phyloP scores from a whole-genome alignment of 2,797 vertebrate species.

The Pempheris klunzingeri region DNA sequence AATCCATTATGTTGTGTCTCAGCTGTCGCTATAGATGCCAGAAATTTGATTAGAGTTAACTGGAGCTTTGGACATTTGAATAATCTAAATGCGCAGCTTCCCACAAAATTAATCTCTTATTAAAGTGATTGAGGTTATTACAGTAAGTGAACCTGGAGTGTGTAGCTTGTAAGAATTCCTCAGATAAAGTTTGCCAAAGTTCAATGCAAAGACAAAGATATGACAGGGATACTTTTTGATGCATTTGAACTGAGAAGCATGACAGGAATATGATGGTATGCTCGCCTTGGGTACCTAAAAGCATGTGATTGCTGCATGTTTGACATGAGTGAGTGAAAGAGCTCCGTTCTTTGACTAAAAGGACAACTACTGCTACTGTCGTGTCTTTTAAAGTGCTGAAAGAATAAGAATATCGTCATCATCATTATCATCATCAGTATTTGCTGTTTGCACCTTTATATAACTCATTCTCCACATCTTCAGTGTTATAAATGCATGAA shows the following conservation, averaged over 20 bases:
- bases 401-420: neutral
- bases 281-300: constrained; percentile 27
- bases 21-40: neutral
- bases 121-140: constrained; percentile 17
- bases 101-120: neutral
- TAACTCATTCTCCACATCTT: constrained; percentile 22
- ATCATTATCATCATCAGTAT: neutral
- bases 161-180: neutral
- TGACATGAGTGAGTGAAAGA: constrained; percentile 7
- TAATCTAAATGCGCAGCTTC: neutral
- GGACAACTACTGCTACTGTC: neutral
- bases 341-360: constrained; percentile 9
- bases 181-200: neutral
- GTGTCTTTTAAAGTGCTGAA: constrained; percentile 21
- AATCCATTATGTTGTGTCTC: neutral
- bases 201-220: neutral
- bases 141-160: neutral
- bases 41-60: neutral
- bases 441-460: neutral
- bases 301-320: constrained; percentile 6
- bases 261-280: neutral
- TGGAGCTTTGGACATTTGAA: neutral
- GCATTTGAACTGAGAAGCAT: constrained; percentile 4
- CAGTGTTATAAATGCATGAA: constrained; percentile 17
- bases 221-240: constrained; percentile 5